A percentile compares a stretch with the other conserved stretches of the same genome.
Conservation (phyloP, 2,797 vertebrate genomes). For the Simalia tracyae region DNA sequence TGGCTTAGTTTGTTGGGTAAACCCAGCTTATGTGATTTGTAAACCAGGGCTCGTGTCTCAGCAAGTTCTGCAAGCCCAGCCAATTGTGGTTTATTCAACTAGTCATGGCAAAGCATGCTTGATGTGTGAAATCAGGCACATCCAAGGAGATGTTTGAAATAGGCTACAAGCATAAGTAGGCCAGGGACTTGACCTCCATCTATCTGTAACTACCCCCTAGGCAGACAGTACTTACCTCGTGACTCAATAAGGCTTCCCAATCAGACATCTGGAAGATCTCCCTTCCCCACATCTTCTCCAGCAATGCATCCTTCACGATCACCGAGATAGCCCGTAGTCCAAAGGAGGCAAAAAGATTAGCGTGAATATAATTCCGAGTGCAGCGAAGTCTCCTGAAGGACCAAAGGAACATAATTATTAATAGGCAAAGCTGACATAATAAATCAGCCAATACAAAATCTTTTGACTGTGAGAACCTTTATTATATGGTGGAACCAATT, state of each 20-base stretch:
- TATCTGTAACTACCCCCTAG: not conserved
- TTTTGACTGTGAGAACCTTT: accelerated
- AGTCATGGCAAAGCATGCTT: not conserved
- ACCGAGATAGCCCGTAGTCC: slow-evolving; percentile 81
- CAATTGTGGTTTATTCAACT: not conserved
- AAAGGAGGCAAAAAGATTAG: slow-evolving; percentile 85
- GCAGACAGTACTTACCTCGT: slow-evolving; percentile 66
- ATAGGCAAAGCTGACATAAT: accelerated
- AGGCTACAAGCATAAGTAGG: not conserved
- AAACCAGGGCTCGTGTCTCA: not conserved
- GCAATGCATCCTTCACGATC: slow-evolving; percentile 80
- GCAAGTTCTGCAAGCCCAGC: no score
- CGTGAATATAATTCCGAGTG: slow-evolving; percentile 85
- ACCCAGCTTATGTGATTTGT: not conserved
- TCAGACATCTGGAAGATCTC: slow-evolving; percentile 74
- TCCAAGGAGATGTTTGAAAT: not conserved
- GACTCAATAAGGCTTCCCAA: slow-evolving; percentile 79
- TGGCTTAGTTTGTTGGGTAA: not conserved
- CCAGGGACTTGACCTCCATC: not conserved
- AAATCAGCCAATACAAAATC: accelerated
- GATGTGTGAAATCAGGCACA: not conserved
- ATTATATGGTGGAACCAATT: not conserved
- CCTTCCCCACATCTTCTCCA: slow-evolving; percentile 77
- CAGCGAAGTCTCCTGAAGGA: slow-evolving; percentile 79
- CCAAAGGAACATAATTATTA: not conserved